A percentile compares a stretch with the other conserved stretches of the same genome.
Conservation (phyloP, 1,140 invertebrate species). For the Heliconius melpomene region DNA sequence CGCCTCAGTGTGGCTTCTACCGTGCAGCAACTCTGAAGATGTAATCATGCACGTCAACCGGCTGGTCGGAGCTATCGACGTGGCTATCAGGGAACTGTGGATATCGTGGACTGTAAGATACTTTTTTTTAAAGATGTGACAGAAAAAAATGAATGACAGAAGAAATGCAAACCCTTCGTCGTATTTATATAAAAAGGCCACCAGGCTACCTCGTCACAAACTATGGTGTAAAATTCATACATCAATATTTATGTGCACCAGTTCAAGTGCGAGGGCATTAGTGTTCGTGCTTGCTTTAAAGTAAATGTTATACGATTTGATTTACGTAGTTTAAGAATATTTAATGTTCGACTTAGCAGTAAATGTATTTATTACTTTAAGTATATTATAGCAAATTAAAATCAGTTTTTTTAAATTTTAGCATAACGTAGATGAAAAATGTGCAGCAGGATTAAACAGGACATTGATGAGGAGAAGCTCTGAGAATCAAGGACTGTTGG, state of each 20-base stretch:
- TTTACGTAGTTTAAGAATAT: too few relatives aligned
- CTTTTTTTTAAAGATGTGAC: not conserved
- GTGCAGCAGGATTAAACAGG: slow-evolving; percentile 84
- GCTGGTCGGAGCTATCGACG: slow-evolving; percentile 84
- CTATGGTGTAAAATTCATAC: too few relatives aligned
- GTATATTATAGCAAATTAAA: not conserved
- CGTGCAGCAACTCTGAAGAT: slow-evolving; percentile 86
- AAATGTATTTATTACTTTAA: not conserved
- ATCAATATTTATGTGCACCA: too few relatives aligned
- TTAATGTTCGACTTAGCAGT: too few relatives aligned
- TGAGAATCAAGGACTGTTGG: slow-evolving; percentile 84
- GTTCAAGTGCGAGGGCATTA: too few relatives aligned
- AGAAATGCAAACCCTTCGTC: not conserved
- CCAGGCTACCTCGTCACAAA: too few relatives aligned
- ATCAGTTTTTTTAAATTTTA: slow-evolving; percentile 23
- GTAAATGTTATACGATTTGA: too few relatives aligned
- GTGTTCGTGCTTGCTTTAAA: too few relatives aligned
- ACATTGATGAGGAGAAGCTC: slow-evolving; percentile 86
- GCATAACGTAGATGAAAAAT: slow-evolving; percentile 73
- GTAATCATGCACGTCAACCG: slow-evolving; percentile 85
- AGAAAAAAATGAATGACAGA: not conserved
- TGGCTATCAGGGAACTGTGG: slow-evolving; percentile 83
- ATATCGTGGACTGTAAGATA: slow-evolving; percentile 72
- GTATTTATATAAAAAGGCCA: not conserved
- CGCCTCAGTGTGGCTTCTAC: slow-evolving; percentile 86